phyloP scores from a whole-genome alignment of 92 coral and sea anemone species.

The Actinernus sp. region DNA sequence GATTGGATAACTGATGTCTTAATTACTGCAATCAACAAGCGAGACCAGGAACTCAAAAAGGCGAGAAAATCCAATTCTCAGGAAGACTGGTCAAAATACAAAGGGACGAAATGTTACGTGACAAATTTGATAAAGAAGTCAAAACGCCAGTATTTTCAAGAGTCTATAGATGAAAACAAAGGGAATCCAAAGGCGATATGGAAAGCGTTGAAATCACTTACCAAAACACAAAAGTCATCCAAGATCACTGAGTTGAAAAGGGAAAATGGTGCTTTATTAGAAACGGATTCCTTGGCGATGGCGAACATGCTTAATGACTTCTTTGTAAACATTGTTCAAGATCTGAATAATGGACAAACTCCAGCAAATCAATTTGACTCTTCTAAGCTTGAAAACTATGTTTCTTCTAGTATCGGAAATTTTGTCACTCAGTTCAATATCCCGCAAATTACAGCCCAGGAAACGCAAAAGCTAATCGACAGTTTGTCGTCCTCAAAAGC shows the following conservation, averaged over 20 bases:
- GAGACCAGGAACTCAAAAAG: conserved; percentile 21
- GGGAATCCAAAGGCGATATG: conserved; percentile 38
- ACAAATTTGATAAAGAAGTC: conserved; percentile 44
- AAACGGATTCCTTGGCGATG: conserved; percentile 36
- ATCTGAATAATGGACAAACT: conserved; percentile 4
- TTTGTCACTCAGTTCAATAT: conserved; percentile 40
- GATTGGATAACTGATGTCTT: conserved; percentile 20
- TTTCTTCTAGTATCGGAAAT: conserved; percentile 19
- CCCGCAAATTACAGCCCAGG: conserved; percentile 35
- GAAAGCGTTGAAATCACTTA: conserved; percentile 44
- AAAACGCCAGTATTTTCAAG: conserved; percentile 34
- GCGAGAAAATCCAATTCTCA: conserved; percentile 29
- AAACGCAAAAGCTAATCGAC: conserved; percentile 24
- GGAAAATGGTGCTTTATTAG: conserved; percentile 23
- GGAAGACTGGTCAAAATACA: conserved; percentile 29
- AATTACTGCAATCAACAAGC: conserved; percentile 20
- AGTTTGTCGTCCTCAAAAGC: conserved; percentile 46
- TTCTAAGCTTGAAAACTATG: conserved; percentile 32
- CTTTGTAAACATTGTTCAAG: conserved; percentile 28
- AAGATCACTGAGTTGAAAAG: conserved; percentile 25
- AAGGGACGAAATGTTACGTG: conserved; percentile 49
- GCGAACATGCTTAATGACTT: conserved; percentile 43
- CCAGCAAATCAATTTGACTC: conserved; percentile 16
- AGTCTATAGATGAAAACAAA: conserved; percentile 41
- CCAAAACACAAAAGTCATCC: conserved; percentile 32